These are phyloP conservation scores for Ptyas mucosa DNA, from an alignment of 2,113 vertebrate genomes.

Conservation along the genomic window DNA sequence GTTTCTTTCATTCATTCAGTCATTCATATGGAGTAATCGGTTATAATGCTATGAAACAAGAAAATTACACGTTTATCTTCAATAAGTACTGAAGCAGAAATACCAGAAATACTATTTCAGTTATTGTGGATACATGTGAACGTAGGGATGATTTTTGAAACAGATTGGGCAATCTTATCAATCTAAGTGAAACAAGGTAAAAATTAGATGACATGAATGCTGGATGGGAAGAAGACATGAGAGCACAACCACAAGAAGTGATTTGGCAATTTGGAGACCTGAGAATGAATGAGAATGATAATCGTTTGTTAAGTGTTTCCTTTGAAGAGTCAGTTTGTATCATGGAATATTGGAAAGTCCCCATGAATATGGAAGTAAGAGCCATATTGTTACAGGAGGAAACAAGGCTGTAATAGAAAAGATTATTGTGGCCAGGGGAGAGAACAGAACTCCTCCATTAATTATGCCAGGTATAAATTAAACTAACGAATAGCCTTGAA, in stretches of 20 bases:
- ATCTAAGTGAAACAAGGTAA: not conserved
- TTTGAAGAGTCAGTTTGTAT: not conserved
- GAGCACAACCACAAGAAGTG: not conserved
- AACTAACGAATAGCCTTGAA: not conserved
- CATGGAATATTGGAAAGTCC: not conserved
- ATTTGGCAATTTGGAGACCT: not conserved
- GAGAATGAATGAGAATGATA: not conserved
- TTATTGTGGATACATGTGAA: not conserved
- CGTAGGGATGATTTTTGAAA: not conserved
- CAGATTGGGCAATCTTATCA: not conserved
- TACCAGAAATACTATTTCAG: not conserved
- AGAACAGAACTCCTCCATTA: not conserved
- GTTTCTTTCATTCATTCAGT: not conserved
- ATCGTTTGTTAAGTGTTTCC: not conserved
- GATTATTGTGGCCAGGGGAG: not conserved
- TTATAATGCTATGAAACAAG: not conserved
- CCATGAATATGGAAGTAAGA: not conserved
- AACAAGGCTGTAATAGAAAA: not conserved
- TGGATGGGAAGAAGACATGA: not conserved
- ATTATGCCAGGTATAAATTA: not conserved
- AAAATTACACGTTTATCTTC: constrained; percentile 2
- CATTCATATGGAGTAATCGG: not conserved
- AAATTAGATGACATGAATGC: not conserved
- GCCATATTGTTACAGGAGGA: not conserved
- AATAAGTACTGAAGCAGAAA: not conserved